Conservation (phyloP, 2,888 invertebrate genomes). For the Stratiomys singularior region DNA sequence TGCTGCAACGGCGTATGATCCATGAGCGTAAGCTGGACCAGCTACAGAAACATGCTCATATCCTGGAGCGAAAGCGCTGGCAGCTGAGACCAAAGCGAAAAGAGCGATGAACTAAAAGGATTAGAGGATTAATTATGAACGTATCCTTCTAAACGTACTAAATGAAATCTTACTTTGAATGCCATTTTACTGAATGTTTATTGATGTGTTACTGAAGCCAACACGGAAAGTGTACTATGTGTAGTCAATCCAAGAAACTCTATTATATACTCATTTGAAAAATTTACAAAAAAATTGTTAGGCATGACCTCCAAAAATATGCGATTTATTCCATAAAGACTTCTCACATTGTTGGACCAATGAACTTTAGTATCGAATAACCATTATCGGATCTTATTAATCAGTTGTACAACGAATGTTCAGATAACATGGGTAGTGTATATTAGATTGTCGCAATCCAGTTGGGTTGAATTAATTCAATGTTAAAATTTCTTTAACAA, state of each 20-base stretch:
- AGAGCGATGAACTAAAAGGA: slow-evolving; percentile 57
- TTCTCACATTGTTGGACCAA: background rate
- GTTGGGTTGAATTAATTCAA: background rate
- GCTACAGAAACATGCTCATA: slow-evolving; percentile 44
- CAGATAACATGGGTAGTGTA: background rate
- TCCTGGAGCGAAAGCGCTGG: slow-evolving; percentile 55
- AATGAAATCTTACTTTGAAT: slow-evolving; percentile 40
- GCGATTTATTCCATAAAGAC: background rate
- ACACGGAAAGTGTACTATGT: slow-evolving; percentile 33
- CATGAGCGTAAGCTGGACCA: slow-evolving; percentile 27
- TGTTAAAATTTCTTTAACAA: slow-evolving; percentile 17
- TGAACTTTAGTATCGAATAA: background rate
- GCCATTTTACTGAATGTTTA: slow-evolving; percentile 31
- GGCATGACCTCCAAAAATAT: slow-evolving; percentile 17
- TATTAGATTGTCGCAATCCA: background rate
- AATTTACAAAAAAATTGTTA: background rate
- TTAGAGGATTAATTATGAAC: background rate
- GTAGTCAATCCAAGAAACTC: background rate
- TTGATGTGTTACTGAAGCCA: slow-evolving; percentile 16
- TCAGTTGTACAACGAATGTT: background rate
- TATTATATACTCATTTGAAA: slow-evolving; percentile 25
- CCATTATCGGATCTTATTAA: slow-evolving; percentile 1
- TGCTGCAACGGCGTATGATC: slow-evolving; percentile 4
- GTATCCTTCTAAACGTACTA: background rate
- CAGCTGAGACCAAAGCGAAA: slow-evolving; percentile 58